Evolutionary conservation across 2,113 vertebrate genomes (phyloP), one percentile per base, ranked within the genome.

Genomic region (Benitochromis conjunctus): DNA sequence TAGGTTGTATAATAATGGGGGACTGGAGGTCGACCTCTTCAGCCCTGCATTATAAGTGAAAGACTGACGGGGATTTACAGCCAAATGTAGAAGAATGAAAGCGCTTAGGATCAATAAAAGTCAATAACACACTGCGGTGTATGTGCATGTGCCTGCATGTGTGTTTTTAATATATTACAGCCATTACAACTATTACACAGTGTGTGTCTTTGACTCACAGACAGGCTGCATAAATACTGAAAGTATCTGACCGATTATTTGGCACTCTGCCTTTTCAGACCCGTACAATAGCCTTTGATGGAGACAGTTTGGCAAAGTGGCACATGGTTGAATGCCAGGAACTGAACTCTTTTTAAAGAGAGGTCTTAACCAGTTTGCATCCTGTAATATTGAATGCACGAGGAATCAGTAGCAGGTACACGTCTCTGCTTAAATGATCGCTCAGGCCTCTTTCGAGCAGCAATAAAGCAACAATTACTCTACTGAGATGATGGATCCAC

Each of bases 181-280:
- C 71, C 88, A 87, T 92, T 92, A 88, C 88, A 88, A 77, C 88
- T 86, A 90, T 91, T 92, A 87, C 81, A 79, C 69, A 53, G 51
- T 29, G n/a, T 48, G 82, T 71, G n/a, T 89, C 82, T 89, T 58
- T 89, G 76, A 91, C 76, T 87, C 55, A 24, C 57, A 85, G 78
- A 71, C 79, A 85, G 58, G 88, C 60, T 16, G 38, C 86, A 90
- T 90, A 87, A 92, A 92, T 90, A 84, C 56, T 82, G 26, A 81
- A 58, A 74, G 62, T 85, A 88, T 87, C 64, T 89, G 87, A 89
- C 54, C 9, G 48, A 88, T 89, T 88, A 84, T 94, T 92, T 89
- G 89, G 84, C 88, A 41, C 79, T 76, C 29, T 13, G 41, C 84
- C 86, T 86, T 83, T 86, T 83, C 69, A 86, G 57, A 77, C 24